Evolutionary conservation across 1,140 invertebrate species (phyloP).

Genomic region (Rhagoletis zephyria): DNA sequence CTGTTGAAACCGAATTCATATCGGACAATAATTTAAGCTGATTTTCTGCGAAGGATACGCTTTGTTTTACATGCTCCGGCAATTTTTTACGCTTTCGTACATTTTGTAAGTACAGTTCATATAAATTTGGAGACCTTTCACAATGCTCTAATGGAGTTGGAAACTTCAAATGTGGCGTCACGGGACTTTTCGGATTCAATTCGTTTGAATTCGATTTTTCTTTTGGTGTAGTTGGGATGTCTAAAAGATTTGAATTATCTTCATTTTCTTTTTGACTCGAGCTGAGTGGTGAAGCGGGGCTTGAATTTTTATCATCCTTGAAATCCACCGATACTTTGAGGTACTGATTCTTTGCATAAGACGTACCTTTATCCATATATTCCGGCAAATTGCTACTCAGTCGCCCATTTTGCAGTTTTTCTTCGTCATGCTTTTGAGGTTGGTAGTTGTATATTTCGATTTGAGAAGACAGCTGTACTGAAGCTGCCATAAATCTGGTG

Average conservation of each 20-base stretch:
- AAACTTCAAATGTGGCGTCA: conserved; percentile 55
- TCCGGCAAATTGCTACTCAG: too few relatives aligned
- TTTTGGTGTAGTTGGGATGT: neutral
- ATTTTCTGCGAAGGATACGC: conserved; percentile 7
- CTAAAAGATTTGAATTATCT: neutral
- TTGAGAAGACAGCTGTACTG: neutral
- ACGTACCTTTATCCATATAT: too few relatives aligned
- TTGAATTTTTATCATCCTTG: neutral
- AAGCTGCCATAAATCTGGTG: neutral
- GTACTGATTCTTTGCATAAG: too few relatives aligned
- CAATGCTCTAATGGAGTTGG: conserved; percentile 48
- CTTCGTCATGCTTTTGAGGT: too few relatives aligned
- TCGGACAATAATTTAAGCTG: neutral
- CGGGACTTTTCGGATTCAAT: neutral
- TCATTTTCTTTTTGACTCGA: neutral
- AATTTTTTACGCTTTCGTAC: conserved; percentile 61
- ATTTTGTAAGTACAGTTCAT: conserved; percentile 64
- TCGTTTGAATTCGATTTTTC: neutral
- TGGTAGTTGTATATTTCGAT: neutral
- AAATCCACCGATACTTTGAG: too few relatives aligned
- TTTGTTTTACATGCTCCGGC: conserved; percentile 53
- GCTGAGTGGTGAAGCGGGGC: neutral
- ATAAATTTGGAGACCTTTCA: conserved; percentile 67
- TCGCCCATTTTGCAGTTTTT: too few relatives aligned
- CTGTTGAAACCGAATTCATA: neutral